Evolutionary conservation across 2,797 vertebrate species (phyloP).

Genomic region (Myotis pilosus): DNA sequence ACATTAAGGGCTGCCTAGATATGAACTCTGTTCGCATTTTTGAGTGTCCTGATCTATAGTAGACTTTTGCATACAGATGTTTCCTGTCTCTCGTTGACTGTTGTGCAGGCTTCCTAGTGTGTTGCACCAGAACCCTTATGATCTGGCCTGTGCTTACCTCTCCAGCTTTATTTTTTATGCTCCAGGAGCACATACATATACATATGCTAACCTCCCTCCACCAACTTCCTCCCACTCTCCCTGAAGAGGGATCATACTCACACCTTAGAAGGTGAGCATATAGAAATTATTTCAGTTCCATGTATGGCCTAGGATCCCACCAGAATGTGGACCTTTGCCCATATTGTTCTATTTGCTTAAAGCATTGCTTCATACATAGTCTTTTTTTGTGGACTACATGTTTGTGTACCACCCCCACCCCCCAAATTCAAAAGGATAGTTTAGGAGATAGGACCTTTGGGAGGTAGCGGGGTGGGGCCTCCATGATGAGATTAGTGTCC

Average conservation of each 20-base stretch:
- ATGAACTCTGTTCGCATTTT: background rate
- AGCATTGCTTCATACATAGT: background rate
- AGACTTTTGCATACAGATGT: background rate
- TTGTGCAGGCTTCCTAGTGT: background rate
- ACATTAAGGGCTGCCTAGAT: background rate
- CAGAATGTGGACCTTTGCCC: constrained; percentile 35
- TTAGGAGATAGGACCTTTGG: background rate
- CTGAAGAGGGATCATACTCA: background rate
- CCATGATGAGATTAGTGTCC: background rate
- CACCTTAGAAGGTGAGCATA: background rate
- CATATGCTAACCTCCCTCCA: accelerated
- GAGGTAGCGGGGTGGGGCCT: background rate
- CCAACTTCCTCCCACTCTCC: background rate
- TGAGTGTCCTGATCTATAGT: background rate
- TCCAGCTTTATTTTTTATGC: background rate
- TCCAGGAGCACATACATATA: background rate
- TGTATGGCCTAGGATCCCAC: background rate
- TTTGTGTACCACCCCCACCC: background rate
- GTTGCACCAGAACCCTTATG: background rate
- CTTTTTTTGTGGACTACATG: background rate
- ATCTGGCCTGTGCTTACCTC: background rate
- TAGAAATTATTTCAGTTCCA: background rate
- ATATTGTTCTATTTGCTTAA: background rate
- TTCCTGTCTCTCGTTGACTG: background rate
- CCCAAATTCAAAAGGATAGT: background rate